Evolutionary conservation across 1,140 invertebrate species (phyloP), one percentile per base, ranked within the genome.

Genomic region (Zaprionus lachaisei): DNA sequence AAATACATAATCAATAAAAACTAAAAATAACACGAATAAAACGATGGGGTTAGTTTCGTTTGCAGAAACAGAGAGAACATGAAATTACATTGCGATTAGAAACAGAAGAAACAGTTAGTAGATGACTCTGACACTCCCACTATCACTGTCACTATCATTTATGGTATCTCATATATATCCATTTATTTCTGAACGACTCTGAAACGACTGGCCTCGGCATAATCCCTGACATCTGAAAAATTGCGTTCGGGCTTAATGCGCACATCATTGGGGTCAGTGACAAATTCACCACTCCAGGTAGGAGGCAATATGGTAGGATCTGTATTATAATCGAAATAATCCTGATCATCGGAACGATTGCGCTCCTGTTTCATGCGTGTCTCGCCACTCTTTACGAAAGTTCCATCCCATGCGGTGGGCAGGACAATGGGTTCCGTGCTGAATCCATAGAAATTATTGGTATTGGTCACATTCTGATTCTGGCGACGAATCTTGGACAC

Each of bases 391-490:
- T 91, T 84, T 0, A 81, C 85, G 15, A 92, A 93, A 2, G 91
- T 93, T 1, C 92, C 92, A 60, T 93, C 92, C 92, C 92, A 93
- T 5, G 72, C 75, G 47, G 91, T 77, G n/a, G 92, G 92, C 72
- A 93, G 64, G 24, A 92, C 70, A 64, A 74, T 93, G 24, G 92
- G 92, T 20, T 93, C 92, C 31, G 69, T 85, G 54, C 61, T 83
- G 38, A 68, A 91, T 11, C 92, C 92, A 28, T 92, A 92, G 44
- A 93, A 92, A 64, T 93, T 92, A n/a, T 71, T 85, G 9, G 92
- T 91, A 6, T 93, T 90, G 26, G 92, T 92, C 5, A 92, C 80
- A 38, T 82, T 87, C 61, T 92, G 92, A 62, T 92, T 92, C 12
- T 92, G 78, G 17, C 87, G 91, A 0, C 91, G 91, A 14, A 91